Evolutionary conservation across 2,888 invertebrate genomes (phyloP).

Genomic region (Holacanthella duospinosa): DNA sequence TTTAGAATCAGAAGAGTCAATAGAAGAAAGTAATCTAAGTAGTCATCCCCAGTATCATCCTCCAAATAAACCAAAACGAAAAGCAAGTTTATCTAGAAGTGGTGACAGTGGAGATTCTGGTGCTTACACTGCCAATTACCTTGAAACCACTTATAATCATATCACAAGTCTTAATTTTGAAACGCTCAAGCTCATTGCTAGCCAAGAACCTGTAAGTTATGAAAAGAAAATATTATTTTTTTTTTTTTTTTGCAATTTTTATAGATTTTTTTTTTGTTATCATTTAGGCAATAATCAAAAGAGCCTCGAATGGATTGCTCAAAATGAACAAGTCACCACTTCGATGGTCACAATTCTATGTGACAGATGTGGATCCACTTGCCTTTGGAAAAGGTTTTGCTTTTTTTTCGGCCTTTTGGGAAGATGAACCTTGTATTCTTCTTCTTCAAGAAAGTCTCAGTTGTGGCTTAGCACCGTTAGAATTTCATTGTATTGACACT

Average conservation of each 20-base stretch:
- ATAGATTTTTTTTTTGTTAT: slow-evolving; percentile 6
- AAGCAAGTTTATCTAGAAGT: slow-evolving; percentile 27
- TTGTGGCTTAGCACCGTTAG: slow-evolving; percentile 17
- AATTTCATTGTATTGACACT: slow-evolving; percentile 30
- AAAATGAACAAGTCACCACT: slow-evolving; percentile 17
- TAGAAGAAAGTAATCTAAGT: not conserved
- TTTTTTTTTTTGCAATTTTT: not conserved
- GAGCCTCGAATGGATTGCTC: slow-evolving; percentile 16
- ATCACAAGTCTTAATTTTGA: slow-evolving; percentile 35
- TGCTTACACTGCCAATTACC: slow-evolving; percentile 12
- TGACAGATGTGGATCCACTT: slow-evolving; percentile 22
- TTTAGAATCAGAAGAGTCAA: slow-evolving; percentile 9
- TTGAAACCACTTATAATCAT: slow-evolving; percentile 32
- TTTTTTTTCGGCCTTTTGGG: slow-evolving; percentile 30
- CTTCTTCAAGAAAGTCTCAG: slow-evolving; percentile 25
- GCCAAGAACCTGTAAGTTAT: slow-evolving; percentile 31
- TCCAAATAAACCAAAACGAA: slow-evolving; percentile 34
- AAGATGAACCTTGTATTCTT: slow-evolving; percentile 30
- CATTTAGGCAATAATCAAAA: slow-evolving; percentile 30
- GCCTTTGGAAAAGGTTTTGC: slow-evolving; percentile 30
- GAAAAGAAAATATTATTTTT: not conserved
- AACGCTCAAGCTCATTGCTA: slow-evolving; percentile 35
- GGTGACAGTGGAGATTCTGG: slow-evolving; percentile 14
- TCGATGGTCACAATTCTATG: slow-evolving; percentile 31
- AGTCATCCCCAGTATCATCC: slow-evolving; percentile 10